phyloP scores from a whole-genome alignment of 2,888 invertebrate genomes.

The Thymelicus sylvestris region DNA sequence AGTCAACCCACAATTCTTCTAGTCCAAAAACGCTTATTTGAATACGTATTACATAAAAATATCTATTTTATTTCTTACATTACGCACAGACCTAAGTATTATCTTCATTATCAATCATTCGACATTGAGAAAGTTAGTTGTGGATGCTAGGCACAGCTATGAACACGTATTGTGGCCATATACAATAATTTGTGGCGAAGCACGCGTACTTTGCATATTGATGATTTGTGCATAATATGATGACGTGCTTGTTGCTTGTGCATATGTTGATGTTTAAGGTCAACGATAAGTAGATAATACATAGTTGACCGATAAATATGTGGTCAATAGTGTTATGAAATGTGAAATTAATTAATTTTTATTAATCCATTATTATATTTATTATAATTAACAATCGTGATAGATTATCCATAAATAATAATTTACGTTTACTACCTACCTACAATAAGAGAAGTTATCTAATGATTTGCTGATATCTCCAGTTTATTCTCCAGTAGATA shows the following conservation, averaged over 20 bases:
- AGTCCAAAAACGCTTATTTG: no score
- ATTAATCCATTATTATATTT: neutral
- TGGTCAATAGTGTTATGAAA: neutral
- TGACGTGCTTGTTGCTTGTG: constrained; percentile 31
- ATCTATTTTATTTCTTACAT: no score
- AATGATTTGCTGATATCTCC: no score
- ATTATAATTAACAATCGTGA: neutral
- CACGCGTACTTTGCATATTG: constrained; percentile 31
- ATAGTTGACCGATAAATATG: constrained; percentile 12
- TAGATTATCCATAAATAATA: no score
- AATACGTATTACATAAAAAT: no score
- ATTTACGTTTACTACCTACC: no score
- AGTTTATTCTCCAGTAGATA: no score
- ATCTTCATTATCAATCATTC: no score
- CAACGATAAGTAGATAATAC: constrained; percentile 13
- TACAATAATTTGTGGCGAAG: constrained; percentile 17
- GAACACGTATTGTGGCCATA: constrained; percentile 30
- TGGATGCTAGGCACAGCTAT: constrained; percentile 8
- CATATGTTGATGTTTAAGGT: constrained; percentile 24
- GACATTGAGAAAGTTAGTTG: constrained; percentile 29
- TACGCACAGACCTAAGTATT: no score
- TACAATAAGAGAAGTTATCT: no score
- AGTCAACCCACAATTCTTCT: no score
- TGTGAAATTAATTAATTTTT: neutral
- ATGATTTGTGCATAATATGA: constrained; percentile 27